Conservation (phyloP, 1,140 invertebrate genomes). For the Triops cancriformis region DNA sequence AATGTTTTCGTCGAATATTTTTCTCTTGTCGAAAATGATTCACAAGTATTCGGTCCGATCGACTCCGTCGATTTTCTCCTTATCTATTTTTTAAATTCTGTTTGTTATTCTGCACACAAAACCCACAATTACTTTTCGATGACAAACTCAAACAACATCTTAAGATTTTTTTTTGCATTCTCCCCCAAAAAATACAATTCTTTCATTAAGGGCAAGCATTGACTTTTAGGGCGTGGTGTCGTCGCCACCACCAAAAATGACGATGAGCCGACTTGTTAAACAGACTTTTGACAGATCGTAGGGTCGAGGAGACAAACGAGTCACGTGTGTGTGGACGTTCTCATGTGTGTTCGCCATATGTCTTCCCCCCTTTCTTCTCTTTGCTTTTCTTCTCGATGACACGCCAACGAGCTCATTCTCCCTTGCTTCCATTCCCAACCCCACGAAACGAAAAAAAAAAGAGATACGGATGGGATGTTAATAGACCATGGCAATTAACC, state of each 20-base stretch:
- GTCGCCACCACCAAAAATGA: not conserved
- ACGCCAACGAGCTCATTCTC: not conserved
- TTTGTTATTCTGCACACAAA: no score
- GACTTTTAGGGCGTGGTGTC: slow-evolving; percentile 9
- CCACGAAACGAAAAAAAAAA: not conserved
- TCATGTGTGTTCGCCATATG: not conserved
- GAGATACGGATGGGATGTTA: not conserved
- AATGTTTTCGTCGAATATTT: no score
- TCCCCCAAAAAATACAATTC: no score
- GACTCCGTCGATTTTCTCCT: no score
- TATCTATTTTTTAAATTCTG: no score
- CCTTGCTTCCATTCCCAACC: not conserved
- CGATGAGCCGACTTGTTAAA: no score
- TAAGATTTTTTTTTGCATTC: no score
- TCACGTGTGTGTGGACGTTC: not conserved
- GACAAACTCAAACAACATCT: no score
- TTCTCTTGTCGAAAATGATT: no score
- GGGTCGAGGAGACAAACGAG: not conserved
- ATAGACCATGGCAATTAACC: not conserved
- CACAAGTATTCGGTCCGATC: no score
- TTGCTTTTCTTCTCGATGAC: not conserved
- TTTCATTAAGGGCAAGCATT: not conserved
- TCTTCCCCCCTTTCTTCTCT: not conserved
- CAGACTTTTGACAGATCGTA: no score
- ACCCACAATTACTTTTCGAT: no score